These are phyloP conservation scores for Diadumene lineata DNA, from an alignment of 92 coral and sea anemone genomes.

Conservation along the genomic window DNA sequence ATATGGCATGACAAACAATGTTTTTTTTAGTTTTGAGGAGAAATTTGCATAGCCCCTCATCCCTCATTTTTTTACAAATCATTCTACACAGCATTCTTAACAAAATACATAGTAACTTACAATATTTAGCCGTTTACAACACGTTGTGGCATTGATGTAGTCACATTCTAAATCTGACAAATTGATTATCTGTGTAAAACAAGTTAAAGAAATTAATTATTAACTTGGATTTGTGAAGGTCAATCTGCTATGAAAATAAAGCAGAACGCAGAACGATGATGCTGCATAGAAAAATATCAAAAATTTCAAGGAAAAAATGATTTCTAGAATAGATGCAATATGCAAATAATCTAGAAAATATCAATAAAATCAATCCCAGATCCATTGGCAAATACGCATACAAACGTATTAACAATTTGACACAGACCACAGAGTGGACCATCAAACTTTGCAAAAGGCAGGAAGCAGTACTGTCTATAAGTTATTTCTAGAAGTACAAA, in stretches of 20 bases:
- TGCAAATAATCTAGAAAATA: too few species aligned
- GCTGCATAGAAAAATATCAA: too few species aligned
- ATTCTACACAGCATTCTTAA: too few species aligned
- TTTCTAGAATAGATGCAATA: too few species aligned
- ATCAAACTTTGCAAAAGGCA: background rate
- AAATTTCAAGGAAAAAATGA: too few species aligned
- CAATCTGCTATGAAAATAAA: too few species aligned
- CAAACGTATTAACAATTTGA: background rate
- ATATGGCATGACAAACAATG: too few species aligned
- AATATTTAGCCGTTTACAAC: slow-evolving; percentile 83
- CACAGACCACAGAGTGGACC: background rate
- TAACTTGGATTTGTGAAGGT: too few species aligned
- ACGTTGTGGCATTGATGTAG: slow-evolving; percentile 93
- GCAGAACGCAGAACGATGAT: too few species aligned
- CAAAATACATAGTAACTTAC: slow-evolving; percentile 46
- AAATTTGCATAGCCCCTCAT: too few species aligned
- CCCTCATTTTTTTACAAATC: too few species aligned
- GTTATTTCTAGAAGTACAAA: slow-evolving; percentile 1
- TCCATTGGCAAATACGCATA: background rate
- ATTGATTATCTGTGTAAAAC: slow-evolving; percentile 69
- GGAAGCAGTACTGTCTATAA: background rate
- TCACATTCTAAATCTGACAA: slow-evolving; percentile 98
- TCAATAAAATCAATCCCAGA: background rate
- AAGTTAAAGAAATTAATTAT: background rate
- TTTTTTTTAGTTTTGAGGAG: too few species aligned